phyloP scores from a whole-genome alignment of 2,888 invertebrate species.

The Eumacrocentrus americanus region DNA sequence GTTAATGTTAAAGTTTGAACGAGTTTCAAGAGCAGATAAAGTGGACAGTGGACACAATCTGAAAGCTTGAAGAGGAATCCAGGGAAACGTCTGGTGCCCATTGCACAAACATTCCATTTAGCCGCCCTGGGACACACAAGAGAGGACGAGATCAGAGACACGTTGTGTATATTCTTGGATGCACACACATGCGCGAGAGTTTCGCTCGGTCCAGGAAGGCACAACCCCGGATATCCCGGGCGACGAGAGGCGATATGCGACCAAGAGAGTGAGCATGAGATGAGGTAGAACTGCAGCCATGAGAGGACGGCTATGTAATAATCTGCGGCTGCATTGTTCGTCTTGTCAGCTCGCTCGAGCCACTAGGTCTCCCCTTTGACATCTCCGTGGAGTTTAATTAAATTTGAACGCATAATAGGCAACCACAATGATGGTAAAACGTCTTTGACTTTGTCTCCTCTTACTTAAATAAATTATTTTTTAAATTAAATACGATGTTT shows the following conservation, averaged over 20 bases:
- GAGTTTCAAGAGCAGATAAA: background rate
- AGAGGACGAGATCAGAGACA: background rate
- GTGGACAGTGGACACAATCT: background rate
- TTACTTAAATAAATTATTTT: too few relatives aligned
- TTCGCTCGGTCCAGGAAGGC: constrained; percentile 1
- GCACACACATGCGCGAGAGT: constrained; percentile 23
- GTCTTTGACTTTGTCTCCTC: too few relatives aligned
- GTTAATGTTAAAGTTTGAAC: background rate
- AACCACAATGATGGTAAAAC: constrained; percentile 29
- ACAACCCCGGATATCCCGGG: constrained; percentile 16
- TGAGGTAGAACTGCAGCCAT: constrained; percentile 25
- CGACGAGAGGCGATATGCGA: constrained; percentile 3
- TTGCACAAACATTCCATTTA: constrained; percentile 15
- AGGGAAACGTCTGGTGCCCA: constrained; percentile 3
- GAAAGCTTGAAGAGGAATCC: background rate
- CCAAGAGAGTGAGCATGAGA: constrained; percentile 26
- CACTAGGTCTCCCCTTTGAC: constrained; percentile 53
- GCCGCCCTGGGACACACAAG: background rate
- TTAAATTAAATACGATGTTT: too few relatives aligned
- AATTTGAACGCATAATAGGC: constrained; percentile 54
- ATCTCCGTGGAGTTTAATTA: constrained; percentile 60
- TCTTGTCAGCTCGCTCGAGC: constrained; percentile 55
- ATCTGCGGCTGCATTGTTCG: constrained; percentile 61
- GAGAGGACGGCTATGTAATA: constrained; percentile 56
- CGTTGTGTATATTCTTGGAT: constrained; percentile 12